Evolutionary conservation across 1,140 invertebrate genomes (phyloP), one percentile per base, ranked within the genome.

Genomic region (Anastrepha ludens): DNA sequence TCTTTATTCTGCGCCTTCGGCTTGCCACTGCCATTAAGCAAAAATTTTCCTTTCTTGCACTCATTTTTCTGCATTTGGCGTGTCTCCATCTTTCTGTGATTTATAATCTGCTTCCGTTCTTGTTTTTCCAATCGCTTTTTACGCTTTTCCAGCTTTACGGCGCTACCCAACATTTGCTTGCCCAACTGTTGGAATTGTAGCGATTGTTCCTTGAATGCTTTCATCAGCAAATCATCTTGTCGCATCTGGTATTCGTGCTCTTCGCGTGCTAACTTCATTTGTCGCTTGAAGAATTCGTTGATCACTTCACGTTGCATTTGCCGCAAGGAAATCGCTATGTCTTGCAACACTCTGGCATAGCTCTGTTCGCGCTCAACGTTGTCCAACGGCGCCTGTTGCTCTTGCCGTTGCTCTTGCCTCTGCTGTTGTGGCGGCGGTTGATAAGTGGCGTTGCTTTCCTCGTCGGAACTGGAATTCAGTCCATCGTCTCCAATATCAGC

Each of bases 241-340:
- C 88, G 89, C 78, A 90, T 85, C 62, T 93, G 92, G 86, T 93
- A 93, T 67, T 91, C 89, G 62, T 93, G 92, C 86, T 93, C 92
- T 3, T 89, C 88, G 0, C 91, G 88, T 7, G 89, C 88, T 5
- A 93, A 86, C n/a, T 91, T 89, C 29, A 89, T 91, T 59, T 93
- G 92, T 60, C 91, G 90, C 41, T 88, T 86, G 7, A 93, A 93
- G 86, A 93, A 93, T 59, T 91, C 89, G 15, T 89, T 78, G 13
- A 93, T 86, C 89, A 93, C 90, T 64, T 93, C 89, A 8, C 88
- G 89, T 20, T 93, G 92, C 0, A 91, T 90, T 44, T 81, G 17
- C 0, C 89, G 89, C 89, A 93, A 87, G n/a, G 88, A 90, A 44
- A 9, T 87, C 7, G 90, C 88, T 67, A 93, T 65, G 59, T 93